Evolutionary conservation across 2,888 invertebrate genomes (phyloP), one percentile per base, ranked within the genome.

Genomic region (Myopa tessellatipennis): DNA sequence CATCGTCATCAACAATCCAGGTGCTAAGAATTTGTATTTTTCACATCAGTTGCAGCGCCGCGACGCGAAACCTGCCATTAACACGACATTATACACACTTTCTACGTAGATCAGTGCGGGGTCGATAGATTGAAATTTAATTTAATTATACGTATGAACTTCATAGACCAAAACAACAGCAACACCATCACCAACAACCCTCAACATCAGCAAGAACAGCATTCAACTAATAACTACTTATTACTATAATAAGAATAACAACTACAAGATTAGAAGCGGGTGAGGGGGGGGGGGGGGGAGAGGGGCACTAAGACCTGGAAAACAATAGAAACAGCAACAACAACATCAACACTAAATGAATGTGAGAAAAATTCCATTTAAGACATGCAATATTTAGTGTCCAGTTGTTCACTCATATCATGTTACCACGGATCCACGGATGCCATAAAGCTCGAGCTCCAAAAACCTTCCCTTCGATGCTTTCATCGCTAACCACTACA

Each of bases 41-140:
- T 45, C 45, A 45, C 45, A 45, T 6, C 45, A 45, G 10, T 45
- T 45, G 45, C 1, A 45, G 3, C 45, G 45, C 1, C 45, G 26
- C 26, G 26, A 26, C 26, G 26, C 26, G 26, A 26, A 26, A 26
- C 26, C 26, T 26, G 26, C 2, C 10, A 45, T 45, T 45, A 45
- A 45, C 45, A 45, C 45, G 45, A 45, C 45, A 45, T 45, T 45
- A 1, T 10, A 45, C 10, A 10, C 10, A 45, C 7, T 45, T 45
- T 45, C 7, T 2, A 45, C 1, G 45, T 45, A 45, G 45, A 45
- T 45, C 45, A 45, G 45, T 10, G 7, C 6, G 45, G 45, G 73
- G n/a, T 18, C 73, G 61, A 73, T 73, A 73, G 3, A 73, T 45
- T 73, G 50, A 73, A 61, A 61, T 63, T n/a, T 63, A 45, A 73